Base-by-base conservation (phyloP, 2,888 invertebrate genomes). In the Mimas tiliae region DNA sequence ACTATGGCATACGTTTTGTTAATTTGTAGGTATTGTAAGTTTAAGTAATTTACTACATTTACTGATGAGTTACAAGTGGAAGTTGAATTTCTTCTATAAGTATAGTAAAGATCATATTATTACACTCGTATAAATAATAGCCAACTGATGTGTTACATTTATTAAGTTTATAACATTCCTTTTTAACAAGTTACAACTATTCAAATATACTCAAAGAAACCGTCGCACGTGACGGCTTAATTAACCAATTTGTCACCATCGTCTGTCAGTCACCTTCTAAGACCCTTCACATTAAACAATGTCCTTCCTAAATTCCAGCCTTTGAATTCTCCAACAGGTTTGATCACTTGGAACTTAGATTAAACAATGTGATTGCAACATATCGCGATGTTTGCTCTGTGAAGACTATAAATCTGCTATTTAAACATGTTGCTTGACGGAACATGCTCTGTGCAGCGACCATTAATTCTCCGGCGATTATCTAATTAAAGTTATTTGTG, bases 271-370 rank as follows among this genome's bases (percentile, higher is more conserved):
- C 42, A 53, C 52, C 51, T 73, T 69, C 69, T 27, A 68, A 85
- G 79, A 80, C 77, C 83, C 85, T 87, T 85, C 86, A 84, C 82
- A 76, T 79, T 77, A 82, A 88, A 87, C 34, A 12, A 64, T n/a
- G 19, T 64, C 50, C 64, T 42, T 27, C 45, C 86, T 64, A 52
- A 45, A 42, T 55, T 33, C 50, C 81, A 81, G 84, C 85, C 84
- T 84, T 77, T 74, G 78, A 86, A 90, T 90, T 88, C 87, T 88
- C 76, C 78, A 73, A 80, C 85, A 85, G 84, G 85, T 86, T 82
- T 82, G 78, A 81, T 82, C 80, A 74, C 74, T 74, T 71, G 70
- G 74, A 73, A 76, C 71, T 74, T 67, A 76, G 82, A 82, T 85
- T 80, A 80, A 82, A 85, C 82, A 81, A 81, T 79, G 75, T 70